Percentiles rank a stretch among this genome's conserved stretches.
Evolutionary conservation across 2,888 invertebrate species (phyloP).

Genomic region (Hoplodrina blanda): DNA sequence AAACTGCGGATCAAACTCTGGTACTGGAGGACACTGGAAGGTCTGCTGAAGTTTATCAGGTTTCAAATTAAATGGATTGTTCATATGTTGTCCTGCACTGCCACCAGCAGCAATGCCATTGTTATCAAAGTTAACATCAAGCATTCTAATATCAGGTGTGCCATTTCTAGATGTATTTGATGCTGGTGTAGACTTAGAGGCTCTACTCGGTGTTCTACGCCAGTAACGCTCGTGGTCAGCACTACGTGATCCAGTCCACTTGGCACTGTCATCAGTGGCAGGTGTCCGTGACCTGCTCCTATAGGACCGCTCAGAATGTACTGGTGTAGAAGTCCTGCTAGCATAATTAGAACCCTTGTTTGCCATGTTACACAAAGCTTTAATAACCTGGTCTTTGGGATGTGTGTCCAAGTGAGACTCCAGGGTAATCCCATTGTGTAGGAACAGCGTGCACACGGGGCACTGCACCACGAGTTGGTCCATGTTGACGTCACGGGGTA

Average conservation of each 20-base stretch:
- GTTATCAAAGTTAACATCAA: constrained; percentile 79
- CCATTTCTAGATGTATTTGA: constrained; percentile 76
- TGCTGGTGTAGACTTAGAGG: constrained; percentile 75
- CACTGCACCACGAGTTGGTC: constrained; percentile 91
- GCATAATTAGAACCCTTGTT: constrained; percentile 82
- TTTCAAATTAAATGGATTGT: constrained; percentile 76
- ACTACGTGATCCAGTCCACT: constrained; percentile 78
- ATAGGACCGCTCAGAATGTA: constrained; percentile 83
- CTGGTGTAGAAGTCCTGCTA: constrained; percentile 84
- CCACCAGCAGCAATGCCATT: constrained; percentile 66
- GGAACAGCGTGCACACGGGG: constrained; percentile 96
- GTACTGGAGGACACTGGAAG: constrained; percentile 70
- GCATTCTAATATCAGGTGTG: constrained; percentile 81
- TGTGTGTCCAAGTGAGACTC: constrained; percentile 96
- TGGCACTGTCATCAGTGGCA: constrained; percentile 78
- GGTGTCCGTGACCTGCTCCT: constrained; percentile 84
- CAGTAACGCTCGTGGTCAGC: constrained; percentile 84
- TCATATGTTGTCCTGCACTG: constrained; percentile 71
- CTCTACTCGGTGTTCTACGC: constrained; percentile 83
- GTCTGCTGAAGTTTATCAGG: constrained; percentile 80
- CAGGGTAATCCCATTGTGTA: constrained; percentile 95
- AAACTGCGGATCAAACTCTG: constrained; percentile 81
- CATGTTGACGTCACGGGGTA: constrained; percentile 75
- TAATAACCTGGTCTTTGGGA: constrained; percentile 97
- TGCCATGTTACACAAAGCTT: constrained; percentile 92